Base-by-base conservation (phyloP, 1,140 invertebrate genomes). In the Eueides isabella region DNA sequence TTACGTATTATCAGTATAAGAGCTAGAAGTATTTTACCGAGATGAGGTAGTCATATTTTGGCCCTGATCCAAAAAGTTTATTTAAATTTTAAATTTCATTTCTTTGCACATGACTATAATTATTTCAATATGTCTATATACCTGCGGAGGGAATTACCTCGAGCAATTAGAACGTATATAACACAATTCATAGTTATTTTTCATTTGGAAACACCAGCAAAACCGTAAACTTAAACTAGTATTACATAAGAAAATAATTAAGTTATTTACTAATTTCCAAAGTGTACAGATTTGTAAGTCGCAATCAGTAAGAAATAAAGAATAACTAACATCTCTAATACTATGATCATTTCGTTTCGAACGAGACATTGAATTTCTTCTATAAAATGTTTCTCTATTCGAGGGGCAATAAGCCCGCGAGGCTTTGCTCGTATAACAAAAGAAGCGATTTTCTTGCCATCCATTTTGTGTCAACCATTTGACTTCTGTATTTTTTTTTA, bases 381-480 rank as follows among this genome's bases (percentile, higher is more conserved):
- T 55, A 55, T 26, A 55, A 55, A 55, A 55, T 12, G 48, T 55
- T 9, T 55, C 48, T 55, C 48, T 55, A 55, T 55, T 55, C 48
- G 19, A 26, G 48, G 48, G n/a, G 48, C 48, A 55, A 55, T 55
- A 55, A 55, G 48, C 48, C 48, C 48, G 48, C 48, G 48, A 55
- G 48, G 48, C 48, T 55, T 23, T 26, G 19, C 48, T 55, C 19
- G 48, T 55, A 55, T 55, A 55, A 55, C 48, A 55, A 55, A 55
- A 55, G 48, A 55, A 55, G 48, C 23, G 48, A 55, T 55, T 55
- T 55, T 55, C 48, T 55, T 55, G 48, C 48, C 48, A 19, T 55
- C 48, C 48, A 55, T 55, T 55, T 55, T 55, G 19, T 23, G 9
- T 55, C 48, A 55, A 55, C 48, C 9, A 55, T 55, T 55, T 55